Base-by-base conservation (phyloP, 2,113 vertebrate genomes). In the Heterochromis multidens region DNA sequence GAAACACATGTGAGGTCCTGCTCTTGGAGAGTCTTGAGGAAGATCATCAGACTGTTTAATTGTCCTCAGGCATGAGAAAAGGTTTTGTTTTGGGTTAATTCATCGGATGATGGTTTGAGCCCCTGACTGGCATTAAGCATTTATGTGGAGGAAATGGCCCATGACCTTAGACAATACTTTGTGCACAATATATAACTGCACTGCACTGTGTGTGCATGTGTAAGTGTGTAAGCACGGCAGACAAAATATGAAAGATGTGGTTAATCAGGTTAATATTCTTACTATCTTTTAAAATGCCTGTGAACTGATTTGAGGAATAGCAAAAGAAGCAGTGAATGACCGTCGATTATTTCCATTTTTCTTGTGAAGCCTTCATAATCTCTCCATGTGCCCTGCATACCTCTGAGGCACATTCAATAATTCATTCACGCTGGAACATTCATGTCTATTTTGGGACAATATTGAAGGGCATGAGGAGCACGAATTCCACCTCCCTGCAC, bases 391-490 rank as follows among this genome's bases (percentile, higher is more conserved):
- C 77, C 63, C 74, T 60, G 59, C 91, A 93, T 89, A 90, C 85
- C 89, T 87, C 90, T 70, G 76, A 83, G 80, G 87, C 87, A 88
- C 84, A 87, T 90, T 94, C 77, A 93, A 94, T 94, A 87, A 92
- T 94, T 95, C 85, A 95, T 89, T 80, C 88, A 84, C 54, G 65
- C 77, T 2, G 35, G 79, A 94, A 91, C 92, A 87, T 88, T 92
- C 84, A 33, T 74, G 43, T 92, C 94, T 94, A 94, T 95, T 94
- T 94, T 90, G 79, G 88, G 90, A 93, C 23, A 80, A 79, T 49
- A 52, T 90, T 86, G 59, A 40, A 81, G 80, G 37, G 57, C 59
- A 81, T 1, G 11, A 67, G 54, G 77, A 85, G 58, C 37, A 80
- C 2, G 60, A 80, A 74, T 58, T 85, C 87, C 78, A 76, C 77